Percentiles rank a stretch among this genome's conserved stretches.
Evolutionary conservation across 2,888 invertebrate species (phyloP).

Genomic region (Lasioglossum marginatum): DNA sequence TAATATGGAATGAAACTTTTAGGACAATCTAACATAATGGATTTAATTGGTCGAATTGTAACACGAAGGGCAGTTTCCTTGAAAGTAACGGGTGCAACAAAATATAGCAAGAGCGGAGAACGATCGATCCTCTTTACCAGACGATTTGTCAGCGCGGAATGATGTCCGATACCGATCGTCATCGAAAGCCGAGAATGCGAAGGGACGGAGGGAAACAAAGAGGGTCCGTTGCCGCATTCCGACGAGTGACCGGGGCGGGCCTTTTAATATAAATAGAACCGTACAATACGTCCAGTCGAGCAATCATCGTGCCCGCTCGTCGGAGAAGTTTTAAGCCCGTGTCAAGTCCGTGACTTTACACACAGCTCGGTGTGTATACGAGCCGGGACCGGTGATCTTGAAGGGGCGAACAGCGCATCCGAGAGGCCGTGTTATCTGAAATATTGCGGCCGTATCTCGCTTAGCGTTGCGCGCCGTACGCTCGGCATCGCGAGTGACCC

Average conservation of each 20-base stretch:
- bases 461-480: slow-evolving; percentile 64
- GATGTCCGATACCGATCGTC: neutral
- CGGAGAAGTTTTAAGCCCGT: slow-evolving; percentile 53
- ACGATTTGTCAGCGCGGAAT: neutral
- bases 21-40: too few relatives aligned
- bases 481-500: slow-evolving; percentile 74
- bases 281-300: slow-evolving; percentile 50
- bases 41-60: neutral
- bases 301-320: slow-evolving; percentile 60
- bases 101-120: neutral
- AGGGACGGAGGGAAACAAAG: neutral
- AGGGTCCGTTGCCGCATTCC: slow-evolving; percentile 53
- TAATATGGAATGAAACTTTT: too few relatives aligned
- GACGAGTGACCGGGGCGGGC: slow-evolving; percentile 1
- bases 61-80: too few relatives aligned
- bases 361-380: slow-evolving; percentile 36
- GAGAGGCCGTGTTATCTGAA: slow-evolving; percentile 73
- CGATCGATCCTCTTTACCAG: neutral
- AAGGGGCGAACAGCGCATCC: slow-evolving; percentile 53
- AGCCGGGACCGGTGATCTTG: slow-evolving; percentile 60
- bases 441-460: slow-evolving; percentile 74
- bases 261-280: slow-evolving; percentile 47
- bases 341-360: slow-evolving; percentile 65
- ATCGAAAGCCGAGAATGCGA: neutral
- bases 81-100: too few relatives aligned